Percentiles rank a stretch among this genome's conserved stretches.
phyloP scores from a whole-genome alignment of 1,140 invertebrate species.

The Brachionus paranguensis region DNA sequence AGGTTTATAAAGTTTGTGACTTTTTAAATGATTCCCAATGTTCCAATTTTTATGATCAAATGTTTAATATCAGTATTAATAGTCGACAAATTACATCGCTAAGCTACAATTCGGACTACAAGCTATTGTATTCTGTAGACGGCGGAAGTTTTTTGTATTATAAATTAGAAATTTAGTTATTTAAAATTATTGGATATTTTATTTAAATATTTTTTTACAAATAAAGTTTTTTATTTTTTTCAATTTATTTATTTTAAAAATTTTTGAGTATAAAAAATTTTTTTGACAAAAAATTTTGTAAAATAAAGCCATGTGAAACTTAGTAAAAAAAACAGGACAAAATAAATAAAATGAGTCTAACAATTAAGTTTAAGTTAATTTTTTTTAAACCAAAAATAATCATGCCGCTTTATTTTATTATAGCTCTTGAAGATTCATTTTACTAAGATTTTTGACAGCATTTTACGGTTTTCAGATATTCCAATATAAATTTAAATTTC shows the following conservation, averaged over 20 bases:
- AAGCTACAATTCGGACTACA: neutral
- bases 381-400: too few relatives aligned
- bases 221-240: neutral
- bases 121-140: neutral
- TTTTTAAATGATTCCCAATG: neutral
- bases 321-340: too few relatives aligned
- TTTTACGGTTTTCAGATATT: too few relatives aligned
- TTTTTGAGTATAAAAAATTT: too few relatives aligned
- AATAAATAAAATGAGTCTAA: too few relatives aligned
- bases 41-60: neutral
- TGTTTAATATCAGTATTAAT: neutral
- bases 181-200: neutral
- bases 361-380: too few relatives aligned
- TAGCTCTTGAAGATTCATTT: too few relatives aligned
- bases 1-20: constrained; percentile 3
- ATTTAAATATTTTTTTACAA: neutral
- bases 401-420: too few relatives aligned
- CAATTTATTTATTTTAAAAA: neutral
- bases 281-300: too few relatives aligned
- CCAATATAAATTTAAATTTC: too few relatives aligned
- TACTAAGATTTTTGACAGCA: too few relatives aligned
- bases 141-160: constrained; percentile 35
- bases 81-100: constrained; percentile 25
- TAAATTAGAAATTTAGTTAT: neutral
- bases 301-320: too few relatives aligned